Evolutionary conservation across 2,797 vertebrate species (phyloP).

Genomic region (Pangasius djambal): DNA sequence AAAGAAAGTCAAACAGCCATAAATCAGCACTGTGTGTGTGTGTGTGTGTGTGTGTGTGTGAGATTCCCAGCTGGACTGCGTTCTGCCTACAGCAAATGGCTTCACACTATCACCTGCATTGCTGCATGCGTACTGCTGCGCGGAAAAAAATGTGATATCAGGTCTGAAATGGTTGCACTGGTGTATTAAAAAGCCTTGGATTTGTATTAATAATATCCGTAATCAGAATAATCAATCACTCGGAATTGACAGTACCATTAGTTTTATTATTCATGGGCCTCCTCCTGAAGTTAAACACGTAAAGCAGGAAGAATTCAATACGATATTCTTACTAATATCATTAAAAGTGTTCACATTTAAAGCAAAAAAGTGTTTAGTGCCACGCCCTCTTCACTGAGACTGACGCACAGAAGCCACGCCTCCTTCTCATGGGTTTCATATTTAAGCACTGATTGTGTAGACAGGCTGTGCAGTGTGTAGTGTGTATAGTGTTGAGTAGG

Average conservation of each 20-base stretch:
- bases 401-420: neutral
- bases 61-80: neutral
- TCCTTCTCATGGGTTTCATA: neutral
- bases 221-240: neutral
- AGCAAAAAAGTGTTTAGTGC: neutral
- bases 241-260: neutral
- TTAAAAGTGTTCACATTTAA: neutral
- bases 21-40: neutral
- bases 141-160: neutral
- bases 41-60: neutral
- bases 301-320: neutral
- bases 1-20: neutral
- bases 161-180: neutral
- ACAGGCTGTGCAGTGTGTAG: neutral
- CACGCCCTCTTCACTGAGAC: neutral
- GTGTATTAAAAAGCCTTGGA: neutral
- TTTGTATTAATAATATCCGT: neutral
- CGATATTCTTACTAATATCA: neutral
- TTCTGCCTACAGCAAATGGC: neutral
- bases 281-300: neutral
- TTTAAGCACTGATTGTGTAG: neutral
- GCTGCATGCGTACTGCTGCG: neutral
- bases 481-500: neutral
- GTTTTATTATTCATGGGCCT: neutral
- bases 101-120: conserved; percentile 2